Evolutionary conservation across 30 jellyfish, hydroid and myxozoan genomes (phyloP), one percentile per base, ranked within the genome.

Genomic region (Aurelia coerulea): DNA sequence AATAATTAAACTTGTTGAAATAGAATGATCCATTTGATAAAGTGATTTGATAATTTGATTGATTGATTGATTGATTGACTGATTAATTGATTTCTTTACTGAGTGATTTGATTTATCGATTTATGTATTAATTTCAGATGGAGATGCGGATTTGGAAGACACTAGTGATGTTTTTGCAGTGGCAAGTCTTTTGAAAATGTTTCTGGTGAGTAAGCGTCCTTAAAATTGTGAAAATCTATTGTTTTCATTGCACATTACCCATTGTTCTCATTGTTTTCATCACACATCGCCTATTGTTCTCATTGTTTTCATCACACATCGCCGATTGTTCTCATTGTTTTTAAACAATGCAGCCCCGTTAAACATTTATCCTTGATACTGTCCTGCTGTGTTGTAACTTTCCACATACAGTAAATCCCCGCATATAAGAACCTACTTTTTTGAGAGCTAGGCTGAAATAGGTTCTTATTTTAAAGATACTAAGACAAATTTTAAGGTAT

Each of bases 91-190:
- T 7, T 60, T 37, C 3, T 60, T 23, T 34, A 60, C 5, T 73
- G 56, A 8, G 1, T 23, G 35, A 41, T 16, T 73, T 39, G 72
- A 4, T 19, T 32, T 3, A 16, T 14, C 42, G 39, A n/a, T 52
- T 65, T 81, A 14, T 35, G 19, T n/a, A 33, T 68, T 33, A 23
- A 23, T 31, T 62, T 12, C 41, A 94, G 97, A 78, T 73, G 99
- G 99, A 52, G 99, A 94, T 85, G 99, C 97, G 23, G 97, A 94
- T 85, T 86, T 94, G 2, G 97, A 94, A 63, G 97, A 90, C 18
- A 54, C 87, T 5, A 85, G 94, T 33, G 99, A 94, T 77, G 90
- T 94, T 33, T 78, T 96, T 86, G 99, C 99, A 0, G 97, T 79
- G 58, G 99, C 99, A 7, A 85, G 99, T 70, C 76, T 94, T 37